phyloP scores from a whole-genome alignment of 2,113 vertebrate species.

The Todiramphus chloris region DNA sequence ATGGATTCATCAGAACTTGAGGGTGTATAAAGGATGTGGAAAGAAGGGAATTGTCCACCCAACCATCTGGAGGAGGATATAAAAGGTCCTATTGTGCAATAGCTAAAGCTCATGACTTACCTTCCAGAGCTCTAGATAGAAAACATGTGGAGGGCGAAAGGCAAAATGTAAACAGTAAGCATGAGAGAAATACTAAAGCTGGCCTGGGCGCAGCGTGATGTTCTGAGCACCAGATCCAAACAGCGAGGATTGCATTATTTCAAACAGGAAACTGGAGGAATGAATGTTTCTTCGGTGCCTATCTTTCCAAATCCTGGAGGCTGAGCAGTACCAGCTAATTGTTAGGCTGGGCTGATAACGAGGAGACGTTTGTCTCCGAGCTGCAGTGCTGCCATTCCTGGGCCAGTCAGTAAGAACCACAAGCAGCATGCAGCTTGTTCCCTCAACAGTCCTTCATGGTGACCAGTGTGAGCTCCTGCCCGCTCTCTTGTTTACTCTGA shows the following conservation, averaged over 20 bases:
- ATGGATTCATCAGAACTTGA: not conserved
- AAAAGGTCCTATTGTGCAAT: not conserved
- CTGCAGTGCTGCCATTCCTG: not conserved
- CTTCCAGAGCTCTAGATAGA: conserved; percentile 9
- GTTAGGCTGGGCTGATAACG: not conserved
- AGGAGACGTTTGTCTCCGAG: not conserved
- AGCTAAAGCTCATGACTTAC: not conserved
- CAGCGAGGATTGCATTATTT: not conserved
- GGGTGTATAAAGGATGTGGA: not conserved
- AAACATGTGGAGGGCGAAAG: conserved; percentile 46
- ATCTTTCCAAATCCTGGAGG: not conserved
- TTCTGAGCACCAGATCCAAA: not conserved
- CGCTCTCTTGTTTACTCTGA: not conserved
- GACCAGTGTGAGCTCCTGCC: not conserved
- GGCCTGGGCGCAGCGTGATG: not conserved
- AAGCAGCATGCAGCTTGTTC: not conserved
- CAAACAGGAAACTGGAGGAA: conserved; percentile 15
- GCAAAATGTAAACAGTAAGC: conserved; percentile 33
- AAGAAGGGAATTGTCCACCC: not conserved
- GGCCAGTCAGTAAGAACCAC: not conserved
- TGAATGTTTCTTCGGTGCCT: not conserved
- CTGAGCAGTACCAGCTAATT: not conserved
- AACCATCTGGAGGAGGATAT: not conserved
- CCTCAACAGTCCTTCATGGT: not conserved
- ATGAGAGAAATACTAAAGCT: not conserved